These are phyloP conservation scores for Trochalopteron elliotii DNA, from an alignment of 2,113 vertebrate species.

Conservation along the genomic window DNA sequence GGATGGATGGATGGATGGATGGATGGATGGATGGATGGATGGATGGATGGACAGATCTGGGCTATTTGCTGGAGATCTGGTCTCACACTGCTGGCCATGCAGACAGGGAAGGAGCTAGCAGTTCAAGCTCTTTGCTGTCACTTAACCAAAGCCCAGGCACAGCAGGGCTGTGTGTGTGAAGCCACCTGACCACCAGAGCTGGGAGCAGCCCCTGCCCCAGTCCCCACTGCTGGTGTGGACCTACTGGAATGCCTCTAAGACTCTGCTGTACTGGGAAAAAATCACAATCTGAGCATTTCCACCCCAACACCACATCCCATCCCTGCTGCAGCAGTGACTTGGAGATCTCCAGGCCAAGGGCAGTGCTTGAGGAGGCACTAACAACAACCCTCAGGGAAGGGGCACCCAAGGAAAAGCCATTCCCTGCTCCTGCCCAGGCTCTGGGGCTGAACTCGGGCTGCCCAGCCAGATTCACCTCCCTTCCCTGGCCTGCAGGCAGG, in stretches of 20 bases:
- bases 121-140: neutral
- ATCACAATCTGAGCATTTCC: neutral
- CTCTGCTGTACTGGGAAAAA: neutral
- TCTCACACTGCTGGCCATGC: neutral
- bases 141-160: neutral
- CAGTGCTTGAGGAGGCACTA: neutral
- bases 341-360: neutral
- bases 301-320: neutral
- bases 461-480: neutral
- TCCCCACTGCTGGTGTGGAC: rapidly evolving
- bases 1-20: too few species aligned
- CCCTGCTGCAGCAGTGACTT: neutral
- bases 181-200: rapidly evolving
- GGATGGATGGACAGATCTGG: neutral
- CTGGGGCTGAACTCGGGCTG: neutral
- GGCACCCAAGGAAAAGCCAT: neutral
- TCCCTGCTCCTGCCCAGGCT: neutral
- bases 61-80: neutral
- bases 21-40: too few species aligned
- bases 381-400: neutral
- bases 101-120: neutral
- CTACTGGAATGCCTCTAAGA: neutral
- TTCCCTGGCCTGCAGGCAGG: neutral
- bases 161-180: neutral
- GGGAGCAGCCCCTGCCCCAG: neutral